Evolutionary conservation across 1,140 invertebrate species (phyloP), one percentile per base, ranked within the genome.

Genomic region (Pseudomyrmex concolor): DNA sequence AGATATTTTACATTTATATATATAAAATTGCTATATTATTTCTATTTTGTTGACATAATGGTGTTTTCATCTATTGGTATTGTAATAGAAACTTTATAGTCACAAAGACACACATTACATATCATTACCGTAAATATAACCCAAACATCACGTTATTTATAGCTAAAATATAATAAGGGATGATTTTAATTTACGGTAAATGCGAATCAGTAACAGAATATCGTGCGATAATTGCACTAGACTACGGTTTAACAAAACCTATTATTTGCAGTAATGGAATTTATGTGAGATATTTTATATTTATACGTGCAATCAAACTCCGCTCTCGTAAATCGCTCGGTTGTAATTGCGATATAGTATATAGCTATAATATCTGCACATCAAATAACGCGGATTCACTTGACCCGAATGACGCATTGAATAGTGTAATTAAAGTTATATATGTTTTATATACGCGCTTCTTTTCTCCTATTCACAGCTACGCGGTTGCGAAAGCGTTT

Each of bases 391-490:
- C 43, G 43, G 54, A 50, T 34, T 71, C 22, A 80, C 54, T 80
- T 80, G 66, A 80, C 66, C 76, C 34, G 15, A 45, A 60, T 71
- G 13, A 59, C 54, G 43, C 55, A 34, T 51, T 80, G 54, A 80
- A 50, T 0, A 60, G 45, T 34, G 15, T 80, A 80, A 80, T 80
- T 59, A 80, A 80, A 70, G 15, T 57, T 57, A 34, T 9, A 60
- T n/a, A 9, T 15, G 17, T 68, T 78, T 12, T 12, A 51, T 51
- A 51, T 45, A 22, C 64, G 51, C 17, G n/a, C 19, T 22, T 59
- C 54, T 80, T 70, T 80, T 68, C 76, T 59, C 59, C 59, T 43
- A 34, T 80, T 48, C 54, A 70, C 48, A 25, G 51, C 64, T 68
- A 7, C 34, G 34, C 5, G 0, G 12, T 80, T 80, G 43, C 66